phyloP scores from a whole-genome alignment of 2,888 invertebrate species.

The Ametastegia equiseti region DNA sequence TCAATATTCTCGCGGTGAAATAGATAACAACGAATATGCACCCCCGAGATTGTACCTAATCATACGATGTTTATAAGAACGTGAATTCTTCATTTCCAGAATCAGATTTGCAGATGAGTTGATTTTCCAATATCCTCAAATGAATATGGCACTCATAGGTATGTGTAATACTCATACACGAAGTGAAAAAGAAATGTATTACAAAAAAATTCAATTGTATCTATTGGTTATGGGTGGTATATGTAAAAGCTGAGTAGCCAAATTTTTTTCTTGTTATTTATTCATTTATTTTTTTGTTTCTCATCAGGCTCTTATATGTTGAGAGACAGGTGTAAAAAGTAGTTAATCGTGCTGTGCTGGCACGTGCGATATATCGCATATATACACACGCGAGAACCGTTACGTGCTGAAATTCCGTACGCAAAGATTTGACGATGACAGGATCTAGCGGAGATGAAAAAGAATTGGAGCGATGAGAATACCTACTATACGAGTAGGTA shows the following conservation, averaged over 20 bases:
- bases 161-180: background rate
- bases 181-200: background rate
- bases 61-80: too few relatives aligned
- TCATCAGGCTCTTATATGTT: too few relatives aligned
- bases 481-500: too few relatives aligned
- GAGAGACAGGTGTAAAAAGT: slow-evolving; percentile 2
- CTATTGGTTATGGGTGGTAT: too few relatives aligned
- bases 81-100: background rate
- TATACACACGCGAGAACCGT: slow-evolving; percentile 5
- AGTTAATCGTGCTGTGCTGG: background rate
- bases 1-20: too few relatives aligned
- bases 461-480: slow-evolving; percentile 23
- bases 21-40: too few relatives aligned
- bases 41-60: too few relatives aligned
- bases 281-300: too few relatives aligned
- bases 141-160: background rate
- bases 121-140: background rate
- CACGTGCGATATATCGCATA: slow-evolving; percentile 21
- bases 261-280: too few relatives aligned
- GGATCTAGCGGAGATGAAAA: background rate
- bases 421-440: slow-evolving; percentile 14
- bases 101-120: background rate
- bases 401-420: background rate
- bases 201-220: background rate
- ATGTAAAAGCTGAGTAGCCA: too few relatives aligned